Evolutionary conservation across 2,888 invertebrate species (phyloP).

Genomic region (Eristalis intricaria): DNA sequence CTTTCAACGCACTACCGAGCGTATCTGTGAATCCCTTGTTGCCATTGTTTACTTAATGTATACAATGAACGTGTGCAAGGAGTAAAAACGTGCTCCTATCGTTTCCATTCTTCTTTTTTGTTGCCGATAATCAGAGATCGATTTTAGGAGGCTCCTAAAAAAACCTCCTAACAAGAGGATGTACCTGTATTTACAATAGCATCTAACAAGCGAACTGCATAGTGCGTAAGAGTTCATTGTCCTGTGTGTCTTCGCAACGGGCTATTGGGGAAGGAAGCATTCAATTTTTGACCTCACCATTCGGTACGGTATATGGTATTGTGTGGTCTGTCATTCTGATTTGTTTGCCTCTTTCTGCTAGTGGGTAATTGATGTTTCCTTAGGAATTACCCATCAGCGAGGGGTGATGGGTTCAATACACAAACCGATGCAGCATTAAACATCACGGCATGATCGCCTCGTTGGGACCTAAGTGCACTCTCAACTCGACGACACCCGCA

Average conservation of each 20-base stretch:
- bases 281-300: constrained; percentile 43
- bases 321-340: constrained; percentile 47
- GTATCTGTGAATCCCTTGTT: constrained; percentile 33
- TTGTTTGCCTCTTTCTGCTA: constrained; percentile 48
- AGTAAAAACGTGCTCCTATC: constrained; percentile 10
- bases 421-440: constrained; percentile 7
- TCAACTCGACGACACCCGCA: no score
- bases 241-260: neutral
- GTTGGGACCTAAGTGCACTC: neutral
- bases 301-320: constrained; percentile 25
- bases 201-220: neutral
- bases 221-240: constrained; percentile 43
- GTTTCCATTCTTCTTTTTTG: constrained; percentile 4
- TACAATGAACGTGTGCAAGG: constrained; percentile 38
- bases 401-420: constrained; percentile 3
- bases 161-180: neutral
- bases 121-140: constrained; percentile 38
- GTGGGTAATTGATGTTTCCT: constrained; percentile 60
- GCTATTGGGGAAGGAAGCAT: neutral
- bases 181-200: constrained; percentile 30
- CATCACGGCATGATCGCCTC: constrained; percentile 4
- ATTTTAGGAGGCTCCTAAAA: constrained; percentile 15
- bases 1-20: constrained; percentile 53
- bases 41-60: constrained; percentile 53
- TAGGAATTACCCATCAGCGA: constrained; percentile 7